These are phyloP conservation scores for Geodia barretti DNA, from an alignment of 37 sponge, comb jelly and placozoan species.

Conservation along the genomic window DNA sequence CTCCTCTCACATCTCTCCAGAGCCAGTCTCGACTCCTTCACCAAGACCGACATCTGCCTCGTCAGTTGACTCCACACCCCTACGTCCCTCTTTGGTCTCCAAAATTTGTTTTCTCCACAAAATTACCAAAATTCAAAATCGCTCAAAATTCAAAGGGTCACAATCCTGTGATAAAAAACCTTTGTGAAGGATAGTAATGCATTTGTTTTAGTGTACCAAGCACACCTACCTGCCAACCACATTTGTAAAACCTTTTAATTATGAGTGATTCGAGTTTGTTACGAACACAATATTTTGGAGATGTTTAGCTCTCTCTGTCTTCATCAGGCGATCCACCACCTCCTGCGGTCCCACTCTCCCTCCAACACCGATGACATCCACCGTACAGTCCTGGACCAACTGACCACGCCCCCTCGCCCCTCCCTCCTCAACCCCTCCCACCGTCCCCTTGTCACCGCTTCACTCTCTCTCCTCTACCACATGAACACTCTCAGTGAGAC, in stretches of 20 bases:
- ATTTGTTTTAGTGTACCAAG: too few relatives aligned
- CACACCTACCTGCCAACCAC: background rate
- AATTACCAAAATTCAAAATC: too few relatives aligned
- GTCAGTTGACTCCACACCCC: conserved; percentile 19
- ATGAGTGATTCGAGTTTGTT: too few relatives aligned
- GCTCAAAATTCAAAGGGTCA: too few relatives aligned
- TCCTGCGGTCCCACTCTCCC: conserved; percentile 22
- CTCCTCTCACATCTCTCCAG: conserved; percentile 38
- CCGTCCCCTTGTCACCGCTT: conserved; percentile 27
- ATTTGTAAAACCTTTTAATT: background rate
- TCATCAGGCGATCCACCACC: conserved; percentile 56
- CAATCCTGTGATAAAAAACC: too few relatives aligned
- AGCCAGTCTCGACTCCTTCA: background rate
- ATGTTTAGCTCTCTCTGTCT: too few relatives aligned
- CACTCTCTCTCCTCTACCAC: conserved; percentile 48
- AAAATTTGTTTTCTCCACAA: too few relatives aligned
- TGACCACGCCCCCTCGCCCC: conserved; percentile 18
- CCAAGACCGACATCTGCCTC: conserved; percentile 26
- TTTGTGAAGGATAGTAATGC: too few relatives aligned
- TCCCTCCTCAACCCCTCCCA: background rate
- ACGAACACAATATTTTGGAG: too few relatives aligned
- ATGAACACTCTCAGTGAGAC: conserved; percentile 3
- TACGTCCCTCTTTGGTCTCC: too few relatives aligned
- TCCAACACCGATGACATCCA: background rate
- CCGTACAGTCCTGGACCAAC: conserved; percentile 17